Base-by-base conservation (phyloP, 2,797 vertebrate genomes). In the Lycodopsis pacificus region DNA sequence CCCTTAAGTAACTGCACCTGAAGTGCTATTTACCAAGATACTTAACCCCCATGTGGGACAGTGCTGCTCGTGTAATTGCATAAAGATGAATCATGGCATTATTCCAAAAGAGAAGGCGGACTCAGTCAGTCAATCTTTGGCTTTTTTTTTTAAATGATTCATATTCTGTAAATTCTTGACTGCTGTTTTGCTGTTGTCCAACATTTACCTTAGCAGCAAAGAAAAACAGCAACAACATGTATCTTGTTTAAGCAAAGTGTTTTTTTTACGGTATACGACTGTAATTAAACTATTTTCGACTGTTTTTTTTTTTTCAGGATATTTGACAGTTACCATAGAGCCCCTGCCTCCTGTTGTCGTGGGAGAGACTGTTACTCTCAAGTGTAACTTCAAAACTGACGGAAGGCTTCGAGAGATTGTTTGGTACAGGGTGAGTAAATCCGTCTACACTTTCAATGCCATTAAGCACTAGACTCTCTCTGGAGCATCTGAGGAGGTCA, bases 361-460 rank as follows among this genome's bases (percentile, higher is more conserved):
- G 62, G 98, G 98, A 77, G 98, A 99, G 12, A 97, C 98, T 0
- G 98, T 99, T 86, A 99, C 98, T 13, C 93, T 99, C 86, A 99
- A 99, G 96, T 99, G 98, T 88, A 99, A 99, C 96, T 99, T 99
- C 96, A 98, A 98, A 94, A 99, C 98, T 0, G 98, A 99, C 53
- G 98, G 98, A 71, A 95, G 98, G 82, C 97, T 99, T 94, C 94
- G 98, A 32, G 98, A 99, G 91, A 99, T 99, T 7, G 98, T 99
- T 70, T 99, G 98, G 98, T 99, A 99, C 94, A 93, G 97, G 97
- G 98, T 99, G 94, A 98, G 98, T 85, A 48, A 75, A 71, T 54
- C 73, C 78, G 7, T 75, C 57, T 40, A 36, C 22, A 42, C 27
- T 32, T 66, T 73, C 73, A 71, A 7, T 56, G 22, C 69, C 51